These are phyloP conservation scores for Holacanthus passer DNA, from an alignment of 2,113 vertebrate species.

Conservation along the genomic window DNA sequence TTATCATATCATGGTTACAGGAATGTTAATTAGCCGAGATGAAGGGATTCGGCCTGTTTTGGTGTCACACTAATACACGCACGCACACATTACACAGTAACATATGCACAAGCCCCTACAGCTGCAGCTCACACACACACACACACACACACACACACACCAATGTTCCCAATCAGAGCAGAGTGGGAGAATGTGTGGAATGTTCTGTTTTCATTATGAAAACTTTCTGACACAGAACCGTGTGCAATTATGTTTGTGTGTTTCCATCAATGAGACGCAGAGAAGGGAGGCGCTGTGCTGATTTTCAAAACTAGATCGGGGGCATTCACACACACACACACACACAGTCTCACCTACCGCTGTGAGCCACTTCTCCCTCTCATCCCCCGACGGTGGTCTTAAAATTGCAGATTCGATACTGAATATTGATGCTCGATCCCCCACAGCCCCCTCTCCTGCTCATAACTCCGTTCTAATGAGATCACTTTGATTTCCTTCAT, in stretches of 20 bases:
- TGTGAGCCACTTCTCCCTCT: slow-evolving; percentile 47
- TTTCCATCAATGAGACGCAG: slow-evolving; percentile 10
- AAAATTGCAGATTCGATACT: slow-evolving; percentile 63
- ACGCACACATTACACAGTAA: not conserved
- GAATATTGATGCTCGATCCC: slow-evolving; percentile 71
- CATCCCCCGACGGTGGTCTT: slow-evolving; percentile 37
- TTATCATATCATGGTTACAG: slow-evolving; percentile 68
- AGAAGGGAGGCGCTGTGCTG: slow-evolving; percentile 37
- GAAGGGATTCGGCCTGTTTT: slow-evolving; percentile 68
- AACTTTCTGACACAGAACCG: slow-evolving; percentile 17
- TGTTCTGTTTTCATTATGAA: slow-evolving; percentile 35
- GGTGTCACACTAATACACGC: slow-evolving; percentile 12
- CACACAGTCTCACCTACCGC: slow-evolving; percentile 6
- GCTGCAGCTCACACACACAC: not conserved
- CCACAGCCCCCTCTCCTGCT: slow-evolving; percentile 49
- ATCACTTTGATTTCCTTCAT: slow-evolving; percentile 73
- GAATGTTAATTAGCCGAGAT: slow-evolving; percentile 77
- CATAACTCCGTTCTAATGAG: slow-evolving; percentile 64
- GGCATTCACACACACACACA: slow-evolving; percentile 33
- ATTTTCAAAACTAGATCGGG: slow-evolving; percentile 60
- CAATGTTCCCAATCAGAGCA: not conserved
- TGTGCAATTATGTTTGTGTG: slow-evolving; percentile 40
- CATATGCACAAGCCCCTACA: slow-evolving; percentile 17
- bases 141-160: slow-evolving; percentile 2
- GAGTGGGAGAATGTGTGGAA: not conserved